Evolutionary conservation across 2,113 vertebrate genomes (phyloP), one percentile per base, ranked within the genome.

Genomic region (Bufo bufo): DNA sequence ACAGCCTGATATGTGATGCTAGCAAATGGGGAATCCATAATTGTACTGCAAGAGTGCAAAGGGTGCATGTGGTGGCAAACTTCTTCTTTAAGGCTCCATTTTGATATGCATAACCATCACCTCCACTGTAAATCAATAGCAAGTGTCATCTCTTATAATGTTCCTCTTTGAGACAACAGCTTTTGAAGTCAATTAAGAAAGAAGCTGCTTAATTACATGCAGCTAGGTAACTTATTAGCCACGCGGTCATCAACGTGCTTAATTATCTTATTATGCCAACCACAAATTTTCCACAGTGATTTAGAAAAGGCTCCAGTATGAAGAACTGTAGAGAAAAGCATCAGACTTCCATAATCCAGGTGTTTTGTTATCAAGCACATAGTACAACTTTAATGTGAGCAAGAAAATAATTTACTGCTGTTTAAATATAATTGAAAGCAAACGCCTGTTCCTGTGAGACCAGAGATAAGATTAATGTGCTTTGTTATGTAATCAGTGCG

Each of bases 111-210:
- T 19, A 79, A 33, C 77, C 52, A 33, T 79, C 50, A 23, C 74
- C 74, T 77, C 23, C n/a, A 19, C 58, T 58, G 33, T 19, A 3
- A 77, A 86, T 78, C 74, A 49, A 78, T 86, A 52, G 45, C 12
- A 10, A 33, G 20, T 58, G 49, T 78, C 85, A 33, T 78, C 58
- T 23, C 19, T 9, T 47, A 47, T 86, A 86, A 86, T 77, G 74
- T 65, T 86, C 74, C 33, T 65, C 58, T 86, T 50, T 58, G 49
- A 85, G 84, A 59, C 71, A 45, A 56, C 54, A 0, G 84, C 72
- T 63, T 86, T 77, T 66, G 49, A 86, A 86, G 85, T 79, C 69
- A 86, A 86, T 86, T 86, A 86, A 86, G 75, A 45, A 52, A 50
- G 85, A 79, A 63, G 59, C 45, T 45, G 59, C 45, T 5, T 86